Evolutionary conservation across 1,140 invertebrate genomes (phyloP), one percentile per base, ranked within the genome.

Genomic region (Atopsyche davidsoni): DNA sequence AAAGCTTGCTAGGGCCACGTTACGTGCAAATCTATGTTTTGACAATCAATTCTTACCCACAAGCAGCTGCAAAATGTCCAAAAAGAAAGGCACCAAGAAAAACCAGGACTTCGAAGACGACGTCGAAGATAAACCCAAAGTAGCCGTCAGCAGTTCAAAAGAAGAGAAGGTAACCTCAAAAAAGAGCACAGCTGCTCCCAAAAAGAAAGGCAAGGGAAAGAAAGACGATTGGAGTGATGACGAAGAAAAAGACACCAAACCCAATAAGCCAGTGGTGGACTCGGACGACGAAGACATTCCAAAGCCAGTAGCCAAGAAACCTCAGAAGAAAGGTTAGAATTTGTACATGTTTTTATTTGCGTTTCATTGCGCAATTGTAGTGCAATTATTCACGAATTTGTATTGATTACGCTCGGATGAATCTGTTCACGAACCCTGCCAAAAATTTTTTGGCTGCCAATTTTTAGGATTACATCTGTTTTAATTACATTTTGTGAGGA

Each of bases 41-140:
- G 46, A 57, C 42, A 46, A 32, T 53, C 14, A 17, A 21, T 35
- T 52, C 44, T 18, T 31, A 21, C 22, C 42, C 14, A 47, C 14
- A 42, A 45, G 46, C 42, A 43, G 36, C 17, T 42, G 19, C 2
- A 61, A 57, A 28, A 80, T 79, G 77, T 77, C 77, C 7, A 83
- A 82, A 63, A 80, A 79, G 63, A 77, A 73, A 57, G 74, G 75
- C 25, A 75, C 72, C 52, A 80, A 80, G 59, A 83, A 82, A 60
- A 79, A 77, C 47, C 69, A 75, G 58, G 75, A 77, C 54, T 63
- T 75, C 3, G 75, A 77, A 55, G 75, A 79, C 16, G 79, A 82
- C 52, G 68, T 75, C 36, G 75, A 77, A 23, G 74, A 76, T 13
- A 70, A 71, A 46, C 48, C 48, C 16, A 51, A 51, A 22, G 40